These are phyloP conservation scores for Ascaphus truei DNA, from an alignment of 2,113 vertebrate species.

Conservation along the genomic window DNA sequence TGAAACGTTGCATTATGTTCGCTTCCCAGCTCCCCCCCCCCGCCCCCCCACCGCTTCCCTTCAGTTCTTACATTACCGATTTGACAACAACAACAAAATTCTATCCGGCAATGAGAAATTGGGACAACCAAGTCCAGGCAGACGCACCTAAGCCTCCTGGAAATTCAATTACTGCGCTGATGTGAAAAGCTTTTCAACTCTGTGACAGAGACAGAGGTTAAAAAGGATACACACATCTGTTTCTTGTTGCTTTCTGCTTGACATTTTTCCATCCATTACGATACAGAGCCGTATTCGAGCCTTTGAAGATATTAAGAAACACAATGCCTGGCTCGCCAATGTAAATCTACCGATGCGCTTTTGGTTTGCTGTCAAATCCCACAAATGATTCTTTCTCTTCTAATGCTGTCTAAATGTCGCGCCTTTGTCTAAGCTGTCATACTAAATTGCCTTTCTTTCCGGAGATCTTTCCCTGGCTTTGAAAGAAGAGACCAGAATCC, in stretches of 20 bases:
- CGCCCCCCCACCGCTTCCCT: too few species aligned
- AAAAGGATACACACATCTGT: conserved; percentile 12
- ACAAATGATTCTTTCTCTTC: conserved; percentile 1
- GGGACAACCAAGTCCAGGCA: not conserved
- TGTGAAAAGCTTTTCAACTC: conserved; percentile 8
- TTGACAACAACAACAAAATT: not conserved
- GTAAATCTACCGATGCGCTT: conserved; percentile 21
- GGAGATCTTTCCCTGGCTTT: not conserved
- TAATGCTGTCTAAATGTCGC: conserved; percentile 2
- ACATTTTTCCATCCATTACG: conserved; percentile 21
- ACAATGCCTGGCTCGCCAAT: conserved; percentile 20
- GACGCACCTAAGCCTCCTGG: not conserved
- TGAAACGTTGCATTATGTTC: too few species aligned
- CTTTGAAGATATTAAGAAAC: conserved; percentile 30
- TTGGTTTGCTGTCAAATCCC: conserved; percentile 16
- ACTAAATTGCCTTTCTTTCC: not conserved
- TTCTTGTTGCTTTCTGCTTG: conserved; percentile 28
- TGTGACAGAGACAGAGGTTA: conserved; percentile 25
- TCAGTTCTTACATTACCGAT: not conserved
- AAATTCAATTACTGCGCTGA: conserved; percentile 13
- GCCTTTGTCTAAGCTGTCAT: conserved; percentile 25
- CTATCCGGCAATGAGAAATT: not conserved
- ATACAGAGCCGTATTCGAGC: not conserved
- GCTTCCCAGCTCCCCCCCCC: too few species aligned
- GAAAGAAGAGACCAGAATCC: not conserved